A percentile compares a stretch with the other conserved stretches of the same genome.
Evolutionary conservation across 2,888 invertebrate genomes (phyloP).

Genomic region (Plutella xylostella): DNA sequence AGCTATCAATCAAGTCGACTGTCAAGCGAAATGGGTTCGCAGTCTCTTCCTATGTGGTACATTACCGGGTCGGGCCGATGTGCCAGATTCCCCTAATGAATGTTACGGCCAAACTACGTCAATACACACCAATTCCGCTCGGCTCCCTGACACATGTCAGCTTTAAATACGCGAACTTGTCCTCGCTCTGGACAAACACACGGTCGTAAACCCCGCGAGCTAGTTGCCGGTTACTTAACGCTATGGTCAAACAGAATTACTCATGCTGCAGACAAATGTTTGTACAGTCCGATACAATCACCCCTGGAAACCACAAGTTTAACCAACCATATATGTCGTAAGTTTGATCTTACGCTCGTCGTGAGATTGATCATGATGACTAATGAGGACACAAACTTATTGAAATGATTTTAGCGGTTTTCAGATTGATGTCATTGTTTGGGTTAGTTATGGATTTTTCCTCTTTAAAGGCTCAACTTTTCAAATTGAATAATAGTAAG

Average conservation of each 20-base stretch:
- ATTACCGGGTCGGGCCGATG: slow-evolving; percentile 24
- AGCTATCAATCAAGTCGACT: slow-evolving; percentile 33
- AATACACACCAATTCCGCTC: slow-evolving; percentile 13
- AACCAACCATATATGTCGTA: no score
- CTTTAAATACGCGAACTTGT: slow-evolving; percentile 39
- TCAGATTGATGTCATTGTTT: no score
- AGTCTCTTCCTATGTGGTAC: background rate
- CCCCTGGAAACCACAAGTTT: background rate
- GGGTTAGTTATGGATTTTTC: no score
- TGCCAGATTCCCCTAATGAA: slow-evolving; percentile 27
- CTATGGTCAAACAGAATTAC: slow-evolving; percentile 35
- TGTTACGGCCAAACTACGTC: slow-evolving; percentile 21
- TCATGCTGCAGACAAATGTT: slow-evolving; percentile 50
- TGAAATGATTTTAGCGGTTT: no score
- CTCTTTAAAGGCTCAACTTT: no score
- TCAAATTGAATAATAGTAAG: no score
- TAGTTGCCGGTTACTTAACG: slow-evolving; percentile 62
- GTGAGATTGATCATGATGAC: no score
- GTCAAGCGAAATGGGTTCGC: background rate
- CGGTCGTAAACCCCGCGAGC: slow-evolving; percentile 59
- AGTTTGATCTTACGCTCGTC: no score
- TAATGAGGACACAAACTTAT: no score
- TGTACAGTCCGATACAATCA: slow-evolving; percentile 35
- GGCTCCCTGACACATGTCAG: background rate
- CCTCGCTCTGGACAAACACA: slow-evolving; percentile 42